Evolutionary conservation across 2,797 vertebrate genomes (phyloP), one percentile per base, ranked within the genome.

Genomic region (Falco columbarius): DNA sequence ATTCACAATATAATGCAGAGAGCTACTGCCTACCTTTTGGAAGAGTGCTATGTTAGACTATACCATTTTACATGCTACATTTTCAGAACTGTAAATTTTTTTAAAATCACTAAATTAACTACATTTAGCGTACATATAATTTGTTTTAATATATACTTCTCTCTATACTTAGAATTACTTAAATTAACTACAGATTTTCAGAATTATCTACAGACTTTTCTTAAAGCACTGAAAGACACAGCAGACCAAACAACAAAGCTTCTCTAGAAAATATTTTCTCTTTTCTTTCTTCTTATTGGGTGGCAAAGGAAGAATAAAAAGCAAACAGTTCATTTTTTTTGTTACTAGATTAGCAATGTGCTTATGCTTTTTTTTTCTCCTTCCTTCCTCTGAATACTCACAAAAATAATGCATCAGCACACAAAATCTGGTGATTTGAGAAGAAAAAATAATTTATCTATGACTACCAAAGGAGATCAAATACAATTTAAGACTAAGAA

Each of bases 141-240:
- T 74, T 5, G 49, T 34, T 8, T 22, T 27, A 19, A 54, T 15
- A 56, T 24, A 7, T 13, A 52, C 46, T 40, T 63, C 9, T 19
- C 42, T 55, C 11, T 34, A 49, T 18, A 62, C 14, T 54, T 9
- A 70, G 10, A 47, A 59, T 15, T 67, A 44, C 0, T 0, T 24
- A 42, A 83, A 71, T 55, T 51, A 46, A 72, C 30, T 23, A 15
- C 1, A 42, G 7, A 34, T 52, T 92, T 86, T 51, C 30, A 42
- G n/a, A 71, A 59, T 36, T 82, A 59, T 70, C 38, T 32, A 42
- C 2, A 42, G 75, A 51, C 24, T 91, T 80, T 63, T 56, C 32
- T 66, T 52, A 47, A 24, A 71, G 62, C 9, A 29, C 5, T 21
- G n/a, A 67, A 76, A 76, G 7, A 73, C 29, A 42, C 0, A 74